These are phyloP conservation scores for Gymnothorax reevesii DNA, from an alignment of 2,797 vertebrate species.

Conservation along the genomic window DNA sequence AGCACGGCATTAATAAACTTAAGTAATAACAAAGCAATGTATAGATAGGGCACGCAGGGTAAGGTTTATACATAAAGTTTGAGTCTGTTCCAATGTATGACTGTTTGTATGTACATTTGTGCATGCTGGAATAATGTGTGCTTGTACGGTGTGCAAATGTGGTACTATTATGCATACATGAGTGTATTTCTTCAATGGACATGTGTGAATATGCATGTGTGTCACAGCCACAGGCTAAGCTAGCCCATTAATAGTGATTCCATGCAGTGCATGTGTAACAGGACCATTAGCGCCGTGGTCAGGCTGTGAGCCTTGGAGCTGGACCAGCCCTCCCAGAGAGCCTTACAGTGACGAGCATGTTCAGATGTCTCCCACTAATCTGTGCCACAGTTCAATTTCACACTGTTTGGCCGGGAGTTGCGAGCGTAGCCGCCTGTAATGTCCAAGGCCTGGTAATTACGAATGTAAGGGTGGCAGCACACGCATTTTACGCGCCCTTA, in stretches of 20 bases:
- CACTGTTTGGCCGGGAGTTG: slow-evolving; percentile 54
- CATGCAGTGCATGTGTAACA: neutral
- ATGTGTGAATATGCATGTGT: neutral
- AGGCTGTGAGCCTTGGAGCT: slow-evolving; percentile 46
- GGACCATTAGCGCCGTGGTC: slow-evolving; percentile 30
- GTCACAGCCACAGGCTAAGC: neutral
- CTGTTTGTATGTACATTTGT: no score
- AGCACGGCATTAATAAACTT: neutral
- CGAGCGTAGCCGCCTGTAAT: neutral
- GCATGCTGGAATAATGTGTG: no score
- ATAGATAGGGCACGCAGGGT: neutral
- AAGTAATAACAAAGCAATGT: neutral
- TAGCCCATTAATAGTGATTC: neutral
- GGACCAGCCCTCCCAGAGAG: slow-evolving; percentile 56
- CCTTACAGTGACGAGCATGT: slow-evolving; percentile 60
- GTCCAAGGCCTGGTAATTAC: neutral
- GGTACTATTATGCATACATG: neutral
- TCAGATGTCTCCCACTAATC: slow-evolving; percentile 60
- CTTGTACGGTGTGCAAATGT: no score
- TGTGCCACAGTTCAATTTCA: slow-evolving; percentile 48
- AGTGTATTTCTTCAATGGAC: neutral
- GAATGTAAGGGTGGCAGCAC: neutral
- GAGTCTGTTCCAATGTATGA: neutral
- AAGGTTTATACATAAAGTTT: neutral
- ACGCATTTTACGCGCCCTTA: neutral